Evolutionary conservation across 1,140 invertebrate species (phyloP).

Genomic region (Prorops nasuta): DNA sequence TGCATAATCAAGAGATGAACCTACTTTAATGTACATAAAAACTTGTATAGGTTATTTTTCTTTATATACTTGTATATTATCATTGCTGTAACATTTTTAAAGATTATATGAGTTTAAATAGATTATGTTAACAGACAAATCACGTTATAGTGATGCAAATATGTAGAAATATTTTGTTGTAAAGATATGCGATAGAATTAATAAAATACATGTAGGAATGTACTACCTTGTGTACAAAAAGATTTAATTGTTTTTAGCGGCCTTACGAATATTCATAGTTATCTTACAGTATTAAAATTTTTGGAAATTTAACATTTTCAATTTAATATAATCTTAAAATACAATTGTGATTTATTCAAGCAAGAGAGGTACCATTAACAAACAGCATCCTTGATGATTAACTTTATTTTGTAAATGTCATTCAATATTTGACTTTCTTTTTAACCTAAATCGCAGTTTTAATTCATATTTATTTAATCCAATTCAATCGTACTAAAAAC

Average conservation of each 20-base stretch:
- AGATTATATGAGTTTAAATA: conserved; percentile 22
- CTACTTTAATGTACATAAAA: conserved; percentile 13
- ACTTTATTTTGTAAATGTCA: conserved; percentile 8
- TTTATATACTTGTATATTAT: too few species aligned
- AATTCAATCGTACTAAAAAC: conserved; percentile 16
- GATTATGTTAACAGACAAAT: too few species aligned
- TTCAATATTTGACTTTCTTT: conserved; percentile 11
- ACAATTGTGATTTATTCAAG: conserved; percentile 2
- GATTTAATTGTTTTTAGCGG: too few species aligned
- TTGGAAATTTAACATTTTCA: conserved; percentile 12
- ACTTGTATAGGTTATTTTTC: too few species aligned
- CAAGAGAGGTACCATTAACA: too few species aligned
- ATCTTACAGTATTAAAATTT: conserved; percentile 15
- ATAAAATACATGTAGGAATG: conserved; percentile 49
- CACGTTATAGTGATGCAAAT: too few species aligned
- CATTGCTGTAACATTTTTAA: conserved; percentile 25
- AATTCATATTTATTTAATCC: conserved; percentile 14
- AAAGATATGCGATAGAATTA: conserved; percentile 26
- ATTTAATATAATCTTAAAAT: conserved; percentile 24
- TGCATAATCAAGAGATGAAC: conserved; percentile 3
- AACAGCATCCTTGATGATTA: too few species aligned
- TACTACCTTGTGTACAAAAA: too few species aligned
- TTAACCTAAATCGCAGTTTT: conserved; percentile 13
- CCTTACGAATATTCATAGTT: conserved; percentile 6
- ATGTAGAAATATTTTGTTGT: too few species aligned